Percentiles rank a stretch among this genome's conserved stretches.
Conservation (phyloP, 2,113 vertebrate genomes). For the Tyto alba region DNA sequence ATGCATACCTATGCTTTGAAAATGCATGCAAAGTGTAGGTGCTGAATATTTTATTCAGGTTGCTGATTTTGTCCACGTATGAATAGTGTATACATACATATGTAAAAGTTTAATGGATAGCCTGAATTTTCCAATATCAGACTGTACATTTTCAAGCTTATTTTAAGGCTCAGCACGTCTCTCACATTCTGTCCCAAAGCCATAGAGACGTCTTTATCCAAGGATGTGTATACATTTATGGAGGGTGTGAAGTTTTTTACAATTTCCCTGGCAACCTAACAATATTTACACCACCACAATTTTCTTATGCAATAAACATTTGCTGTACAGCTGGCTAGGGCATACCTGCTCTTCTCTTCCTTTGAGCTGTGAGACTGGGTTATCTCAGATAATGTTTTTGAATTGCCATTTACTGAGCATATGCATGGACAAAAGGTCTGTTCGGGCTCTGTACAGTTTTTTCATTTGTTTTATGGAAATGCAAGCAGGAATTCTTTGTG, state of each 20-base stretch:
- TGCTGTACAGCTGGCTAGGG: not conserved
- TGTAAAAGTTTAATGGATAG: not conserved
- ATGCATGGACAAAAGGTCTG: not conserved
- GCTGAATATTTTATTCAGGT: not conserved
- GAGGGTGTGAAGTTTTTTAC: not conserved
- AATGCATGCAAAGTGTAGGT: not conserved
- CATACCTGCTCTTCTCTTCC: not conserved
- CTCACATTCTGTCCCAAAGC: not conserved
- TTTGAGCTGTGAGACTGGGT: not conserved
- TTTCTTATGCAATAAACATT: conserved; percentile 15
- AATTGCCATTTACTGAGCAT: not conserved
- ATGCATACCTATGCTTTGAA: too few species aligned
- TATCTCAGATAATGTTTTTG: not conserved
- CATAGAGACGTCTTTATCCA: not conserved
- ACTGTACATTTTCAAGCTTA: not conserved
- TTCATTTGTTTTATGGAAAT: not conserved
- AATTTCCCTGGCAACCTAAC: conserved; percentile 24
- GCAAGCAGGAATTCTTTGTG: not conserved
- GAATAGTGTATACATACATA: not conserved
- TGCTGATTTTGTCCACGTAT: not conserved
- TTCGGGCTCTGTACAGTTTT: not conserved
- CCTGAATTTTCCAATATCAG: not conserved
- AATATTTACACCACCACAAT: conserved; percentile 10
- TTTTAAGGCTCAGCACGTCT: not conserved
- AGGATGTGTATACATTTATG: not conserved